Conservation (phyloP, 2,888 invertebrate species). For the Tribolium freemani region DNA sequence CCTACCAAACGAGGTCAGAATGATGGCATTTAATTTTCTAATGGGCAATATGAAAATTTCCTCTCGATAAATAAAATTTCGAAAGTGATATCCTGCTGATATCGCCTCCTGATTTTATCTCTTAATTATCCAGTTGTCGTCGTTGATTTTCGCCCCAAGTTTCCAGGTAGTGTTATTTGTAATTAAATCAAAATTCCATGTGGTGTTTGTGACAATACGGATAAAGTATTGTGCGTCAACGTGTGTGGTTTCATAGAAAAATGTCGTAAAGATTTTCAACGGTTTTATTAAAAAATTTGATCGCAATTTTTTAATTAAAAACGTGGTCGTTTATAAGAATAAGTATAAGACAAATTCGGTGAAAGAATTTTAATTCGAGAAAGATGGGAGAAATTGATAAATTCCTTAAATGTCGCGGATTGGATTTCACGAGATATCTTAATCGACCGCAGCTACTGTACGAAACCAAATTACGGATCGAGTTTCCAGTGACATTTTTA, state of each 20-base stretch:
- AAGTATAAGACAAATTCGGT: background rate
- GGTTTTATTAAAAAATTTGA: slow-evolving; percentile 9
- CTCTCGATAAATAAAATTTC: background rate
- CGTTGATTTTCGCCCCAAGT: background rate
- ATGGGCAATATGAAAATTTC: background rate
- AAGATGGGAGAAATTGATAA: slow-evolving; percentile 33
- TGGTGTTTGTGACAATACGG: slow-evolving; percentile 16
- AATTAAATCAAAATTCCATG: slow-evolving; percentile 27
- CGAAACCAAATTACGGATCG: background rate
- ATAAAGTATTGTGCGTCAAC: slow-evolving; percentile 3
- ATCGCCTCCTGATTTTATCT: slow-evolving; percentile 29
- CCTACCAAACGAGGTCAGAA: background rate
- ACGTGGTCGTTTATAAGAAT: background rate
- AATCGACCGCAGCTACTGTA: slow-evolving; percentile 33
- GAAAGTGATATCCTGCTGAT: background rate
- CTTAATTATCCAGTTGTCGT: slow-evolving; percentile 13
- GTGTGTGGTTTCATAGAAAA: slow-evolving; percentile 24
- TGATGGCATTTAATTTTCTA: background rate
- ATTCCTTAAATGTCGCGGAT: slow-evolving; percentile 35
- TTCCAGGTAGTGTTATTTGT: slow-evolving; percentile 22
- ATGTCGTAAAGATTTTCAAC: slow-evolving; percentile 21
- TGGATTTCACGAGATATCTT: slow-evolving; percentile 33
- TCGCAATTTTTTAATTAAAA: slow-evolving; percentile 35
- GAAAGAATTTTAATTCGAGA: slow-evolving; percentile 30
- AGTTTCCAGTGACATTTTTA: slow-evolving; percentile 22